phyloP scores from a whole-genome alignment of 2,113 vertebrate species.

The chimpanzee (Pan troglodytes) region NHGRI_mPanTro3-v2.1_pri NC_072413.2:85112001-85112500 shows the following conservation, averaged over 20 bases:
- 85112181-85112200: background rate
- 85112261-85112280: background rate
- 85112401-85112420: background rate
- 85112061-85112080: background rate
- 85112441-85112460: background rate
- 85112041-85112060: background rate
- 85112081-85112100: background rate
- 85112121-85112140: background rate
- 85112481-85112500: background rate
- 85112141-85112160: background rate
- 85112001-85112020: background rate
- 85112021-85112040: background rate
- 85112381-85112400: background rate
- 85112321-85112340: background rate
- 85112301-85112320: background rate
- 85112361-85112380: background rate
- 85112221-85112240: background rate
- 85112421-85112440: background rate
- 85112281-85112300: background rate
- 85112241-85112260: fast-evolving
- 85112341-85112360: background rate
- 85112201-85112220: background rate
- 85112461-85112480: background rate
- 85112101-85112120: background rate
- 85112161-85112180: background rate